These are phyloP conservation scores for Notodonta dromedarius DNA, from an alignment of 2,888 invertebrate genomes.

Conservation along the genomic window DNA sequence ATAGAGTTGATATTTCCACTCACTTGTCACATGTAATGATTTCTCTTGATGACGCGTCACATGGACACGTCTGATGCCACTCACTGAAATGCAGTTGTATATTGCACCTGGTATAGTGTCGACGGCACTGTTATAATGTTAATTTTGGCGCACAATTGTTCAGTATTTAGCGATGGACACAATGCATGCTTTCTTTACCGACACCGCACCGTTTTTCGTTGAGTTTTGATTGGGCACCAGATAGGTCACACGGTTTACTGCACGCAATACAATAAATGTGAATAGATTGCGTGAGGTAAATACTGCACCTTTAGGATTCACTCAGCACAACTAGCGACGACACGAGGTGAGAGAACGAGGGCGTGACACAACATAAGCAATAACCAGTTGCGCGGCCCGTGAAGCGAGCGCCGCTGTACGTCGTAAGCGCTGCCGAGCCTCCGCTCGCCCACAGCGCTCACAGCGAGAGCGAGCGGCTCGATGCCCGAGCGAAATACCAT, in stretches of 20 bases:
- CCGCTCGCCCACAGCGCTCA: slow-evolving; percentile 14
- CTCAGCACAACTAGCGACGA: slow-evolving; percentile 81
- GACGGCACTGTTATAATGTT: slow-evolving; percentile 83
- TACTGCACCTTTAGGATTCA: slow-evolving; percentile 79
- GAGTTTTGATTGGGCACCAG: slow-evolving; percentile 82
- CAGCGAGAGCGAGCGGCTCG: slow-evolving; percentile 12
- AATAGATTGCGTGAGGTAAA: slow-evolving; percentile 58
- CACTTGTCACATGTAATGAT: slow-evolving; percentile 90
- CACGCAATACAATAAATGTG: slow-evolving; percentile 46
- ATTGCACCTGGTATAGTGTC: slow-evolving; percentile 82
- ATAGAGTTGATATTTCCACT: slow-evolving; percentile 79
- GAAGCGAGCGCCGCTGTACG: slow-evolving; percentile 12
- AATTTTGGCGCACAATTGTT: slow-evolving; percentile 84
- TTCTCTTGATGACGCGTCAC: slow-evolving; percentile 67
- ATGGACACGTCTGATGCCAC: slow-evolving; percentile 76
- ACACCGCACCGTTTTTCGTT: slow-evolving; percentile 83
- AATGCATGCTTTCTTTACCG: slow-evolving; percentile 83
- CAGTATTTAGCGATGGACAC: slow-evolving; percentile 84
- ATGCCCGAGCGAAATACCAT: slow-evolving; percentile 14
- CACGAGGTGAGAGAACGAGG: slow-evolving; percentile 84
- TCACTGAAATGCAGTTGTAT: slow-evolving; percentile 84
- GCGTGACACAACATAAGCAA: slow-evolving; percentile 59
- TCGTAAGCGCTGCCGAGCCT: slow-evolving; percentile 18
- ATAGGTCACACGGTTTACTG: slow-evolving; percentile 69
- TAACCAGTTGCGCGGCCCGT: slow-evolving; percentile 34